A percentile compares a stretch with the other conserved stretches of the same genome.
Conservation (phyloP, 2,888 invertebrate genomes). For the Oithona nana region DNA sequence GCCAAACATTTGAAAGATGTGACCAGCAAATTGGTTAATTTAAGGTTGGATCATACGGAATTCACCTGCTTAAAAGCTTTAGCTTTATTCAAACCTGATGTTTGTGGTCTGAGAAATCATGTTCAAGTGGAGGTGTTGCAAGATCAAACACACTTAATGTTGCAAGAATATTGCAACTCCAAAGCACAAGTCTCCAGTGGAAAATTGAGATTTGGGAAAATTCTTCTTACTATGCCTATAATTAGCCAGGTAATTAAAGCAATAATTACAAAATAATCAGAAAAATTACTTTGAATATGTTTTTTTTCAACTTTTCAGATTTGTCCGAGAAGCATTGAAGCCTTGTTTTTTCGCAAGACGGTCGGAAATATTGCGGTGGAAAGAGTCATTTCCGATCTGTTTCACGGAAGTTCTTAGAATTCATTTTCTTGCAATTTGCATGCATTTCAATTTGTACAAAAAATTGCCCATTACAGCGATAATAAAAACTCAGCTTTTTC, state of each 20-base stretch:
- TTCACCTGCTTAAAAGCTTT: slow-evolving; percentile 66
- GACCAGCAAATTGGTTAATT: slow-evolving; percentile 41
- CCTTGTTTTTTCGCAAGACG: slow-evolving; percentile 56
- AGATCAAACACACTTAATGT: slow-evolving; percentile 56
- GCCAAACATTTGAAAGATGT: slow-evolving; percentile 38
- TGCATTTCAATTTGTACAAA: no score
- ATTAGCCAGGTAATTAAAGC: slow-evolving; percentile 29
- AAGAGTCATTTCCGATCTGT: slow-evolving; percentile 45
- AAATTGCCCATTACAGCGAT: no score
- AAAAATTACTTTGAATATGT: background rate
- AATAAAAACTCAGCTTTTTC: no score
- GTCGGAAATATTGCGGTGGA: slow-evolving; percentile 53
- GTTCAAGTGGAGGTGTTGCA: slow-evolving; percentile 40
- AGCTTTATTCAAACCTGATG: slow-evolving; percentile 55
- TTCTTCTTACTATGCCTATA: slow-evolving; percentile 50
- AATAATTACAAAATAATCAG: background rate
- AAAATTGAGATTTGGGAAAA: slow-evolving; percentile 44
- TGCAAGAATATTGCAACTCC: slow-evolving; percentile 45
- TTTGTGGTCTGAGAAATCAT: slow-evolving; percentile 41
- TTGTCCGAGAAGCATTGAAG: slow-evolving; percentile 37
- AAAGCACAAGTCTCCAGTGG: slow-evolving; percentile 19
- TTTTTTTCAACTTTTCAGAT: slow-evolving; percentile 24
- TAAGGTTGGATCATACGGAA: slow-evolving; percentile 57
- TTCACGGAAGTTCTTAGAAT: no score
- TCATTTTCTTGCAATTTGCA: no score